A percentile compares a stretch with the other conserved stretches of the same genome.
phyloP scores from a whole-genome alignment of 2,113 vertebrate species.

The Aspiorhynchus laticeps region DNA sequence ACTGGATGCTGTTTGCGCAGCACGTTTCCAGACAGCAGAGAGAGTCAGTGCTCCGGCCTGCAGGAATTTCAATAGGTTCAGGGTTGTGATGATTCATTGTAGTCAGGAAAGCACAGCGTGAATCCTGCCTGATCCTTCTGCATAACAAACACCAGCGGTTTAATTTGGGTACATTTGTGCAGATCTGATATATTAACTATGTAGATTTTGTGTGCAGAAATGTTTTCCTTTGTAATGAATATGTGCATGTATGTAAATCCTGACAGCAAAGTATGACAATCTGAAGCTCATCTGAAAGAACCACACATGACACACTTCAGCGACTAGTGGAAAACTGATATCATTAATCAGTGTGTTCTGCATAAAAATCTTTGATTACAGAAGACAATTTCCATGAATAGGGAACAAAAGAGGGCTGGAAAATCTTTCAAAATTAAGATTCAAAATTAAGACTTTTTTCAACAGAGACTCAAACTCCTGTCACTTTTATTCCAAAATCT shows the following conservation, averaged over 20 bases:
- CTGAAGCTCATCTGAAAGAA: not conserved
- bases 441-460: not conserved
- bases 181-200: slow-evolving; percentile 1
- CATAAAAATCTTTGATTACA: not conserved
- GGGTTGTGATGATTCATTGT: not conserved
- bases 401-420: not conserved
- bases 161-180: slow-evolving; percentile 1
- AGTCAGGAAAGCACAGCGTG: not conserved
- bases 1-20: not conserved
- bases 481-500: not conserved
- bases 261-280: not conserved
- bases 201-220: not conserved
- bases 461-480: not conserved
- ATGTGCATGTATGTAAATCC: slow-evolving; percentile 1
- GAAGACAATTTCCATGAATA: not conserved
- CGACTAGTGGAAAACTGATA: not conserved
- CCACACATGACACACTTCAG: not conserved
- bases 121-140: not conserved
- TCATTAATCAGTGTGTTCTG: not conserved
- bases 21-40: not conserved
- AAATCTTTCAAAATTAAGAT: not conserved
- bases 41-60: not conserved
- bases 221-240: slow-evolving; percentile 12
- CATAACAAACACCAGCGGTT: not conserved
- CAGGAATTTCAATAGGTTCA: not conserved